These are phyloP conservation scores for Poecile atricapillus DNA, from an alignment of 2,113 vertebrate species.

Conservation along the genomic window DNA sequence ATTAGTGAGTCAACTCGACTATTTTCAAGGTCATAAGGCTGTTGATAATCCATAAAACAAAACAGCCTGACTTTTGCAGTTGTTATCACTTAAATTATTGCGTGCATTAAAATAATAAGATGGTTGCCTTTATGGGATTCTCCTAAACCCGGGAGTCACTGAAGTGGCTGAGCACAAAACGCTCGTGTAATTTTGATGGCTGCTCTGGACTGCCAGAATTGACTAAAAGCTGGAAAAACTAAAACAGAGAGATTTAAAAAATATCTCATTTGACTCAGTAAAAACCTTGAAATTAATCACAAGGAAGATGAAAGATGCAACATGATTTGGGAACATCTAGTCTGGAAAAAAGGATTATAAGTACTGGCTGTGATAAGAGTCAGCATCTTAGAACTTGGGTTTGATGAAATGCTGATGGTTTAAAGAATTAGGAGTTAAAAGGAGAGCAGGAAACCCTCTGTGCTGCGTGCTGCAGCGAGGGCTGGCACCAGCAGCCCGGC, in stretches of 20 bases:
- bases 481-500: background rate
- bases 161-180: background rate
- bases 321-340: constrained; percentile 71
- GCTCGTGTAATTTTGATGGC: constrained; percentile 45
- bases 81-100: constrained; percentile 41
- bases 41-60: constrained; percentile 53
- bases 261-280: constrained; percentile 64
- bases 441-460: background rate
- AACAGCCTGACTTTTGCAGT: background rate
- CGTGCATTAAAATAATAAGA: constrained; percentile 28
- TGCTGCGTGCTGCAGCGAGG: background rate
- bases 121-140: background rate
- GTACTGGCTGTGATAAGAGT: constrained; percentile 72
- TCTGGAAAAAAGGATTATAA: constrained; percentile 76
- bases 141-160: constrained; percentile 4
- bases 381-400: constrained; percentile 58
- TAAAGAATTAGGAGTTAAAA: constrained; percentile 65
- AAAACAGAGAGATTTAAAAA: constrained; percentile 41
- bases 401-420: constrained; percentile 70
- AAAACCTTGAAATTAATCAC: constrained; percentile 76
- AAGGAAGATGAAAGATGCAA: constrained; percentile 75
- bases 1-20: constrained; percentile 7
- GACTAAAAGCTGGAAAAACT: constrained; percentile 37
- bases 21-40: constrained; percentile 57
- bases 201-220: constrained; percentile 28